These are phyloP conservation scores for Romanomermis culicivorax DNA, from an alignment of 2,888 invertebrate species.

Conservation along the genomic window DNA sequence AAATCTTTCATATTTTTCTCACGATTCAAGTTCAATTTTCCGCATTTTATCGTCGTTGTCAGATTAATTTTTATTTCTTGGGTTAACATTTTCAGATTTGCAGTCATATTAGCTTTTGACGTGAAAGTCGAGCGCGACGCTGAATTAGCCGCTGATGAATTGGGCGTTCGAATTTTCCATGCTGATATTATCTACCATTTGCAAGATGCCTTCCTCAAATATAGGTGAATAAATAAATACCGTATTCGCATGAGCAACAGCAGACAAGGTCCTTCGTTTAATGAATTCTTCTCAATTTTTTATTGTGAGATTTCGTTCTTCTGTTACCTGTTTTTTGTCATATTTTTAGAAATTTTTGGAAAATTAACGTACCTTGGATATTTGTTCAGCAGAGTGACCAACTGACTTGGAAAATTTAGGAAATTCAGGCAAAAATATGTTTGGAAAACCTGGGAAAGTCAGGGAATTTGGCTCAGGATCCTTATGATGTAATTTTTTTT, in stretches of 20 bases:
- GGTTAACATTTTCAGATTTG: too few species aligned
- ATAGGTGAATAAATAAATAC: too few species aligned
- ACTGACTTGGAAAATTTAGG: too few species aligned
- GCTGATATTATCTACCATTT: constrained; percentile 99
- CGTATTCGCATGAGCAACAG: constrained; percentile 1
- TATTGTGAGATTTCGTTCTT: neutral
- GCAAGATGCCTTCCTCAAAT: constrained; percentile 64
- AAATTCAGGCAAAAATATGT: too few species aligned
- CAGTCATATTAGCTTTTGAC: constrained; percentile 96
- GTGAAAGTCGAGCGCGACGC: constrained; percentile 94
- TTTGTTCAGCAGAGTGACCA: too few species aligned
- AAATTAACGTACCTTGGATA: too few species aligned
- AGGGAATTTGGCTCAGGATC: too few species aligned
- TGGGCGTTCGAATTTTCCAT: constrained; percentile 77
- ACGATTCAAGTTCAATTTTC: too few species aligned
- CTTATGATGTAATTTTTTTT: too few species aligned
- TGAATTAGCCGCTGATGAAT: constrained; percentile 78
- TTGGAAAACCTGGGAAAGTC: too few species aligned
- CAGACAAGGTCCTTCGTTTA: neutral
- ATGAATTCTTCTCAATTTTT: neutral
- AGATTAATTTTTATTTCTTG: constrained; percentile 9
- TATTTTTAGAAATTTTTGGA: neutral
- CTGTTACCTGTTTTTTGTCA: neutral
- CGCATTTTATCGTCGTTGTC: neutral
- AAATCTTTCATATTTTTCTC: too few species aligned